Percentiles rank a stretch among this genome's conserved stretches.
These are phyloP conservation scores for Hyposoter didymator DNA, from an alignment of 2,888 invertebrate genomes.

Conservation along the genomic window DNA sequence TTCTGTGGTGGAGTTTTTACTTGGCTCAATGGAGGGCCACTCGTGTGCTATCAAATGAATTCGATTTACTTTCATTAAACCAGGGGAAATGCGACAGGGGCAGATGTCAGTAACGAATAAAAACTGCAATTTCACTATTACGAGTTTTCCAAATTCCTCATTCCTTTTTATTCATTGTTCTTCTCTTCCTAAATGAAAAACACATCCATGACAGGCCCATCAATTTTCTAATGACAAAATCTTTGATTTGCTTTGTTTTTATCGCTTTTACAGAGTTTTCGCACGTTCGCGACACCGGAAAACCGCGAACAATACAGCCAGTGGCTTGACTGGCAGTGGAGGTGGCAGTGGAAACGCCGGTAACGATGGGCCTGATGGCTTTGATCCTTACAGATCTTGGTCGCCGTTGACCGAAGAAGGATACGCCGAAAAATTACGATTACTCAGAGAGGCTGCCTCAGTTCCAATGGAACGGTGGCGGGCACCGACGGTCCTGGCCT, in stretches of 20 bases:
- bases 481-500: slow-evolving; percentile 96
- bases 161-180: not conserved
- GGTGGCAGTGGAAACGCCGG: slow-evolving; percentile 87
- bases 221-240: not conserved
- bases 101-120: slow-evolving; percentile 4
- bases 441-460: slow-evolving; percentile 92
- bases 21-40: slow-evolving; percentile 17
- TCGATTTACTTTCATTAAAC: slow-evolving; percentile 44
- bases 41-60: slow-evolving; percentile 51
- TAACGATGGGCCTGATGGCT: slow-evolving; percentile 85
- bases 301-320: slow-evolving; percentile 86
- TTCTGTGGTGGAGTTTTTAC: slow-evolving; percentile 33
- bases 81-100: not conserved
- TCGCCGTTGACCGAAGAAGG: slow-evolving; percentile 90
- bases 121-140: slow-evolving; percentile 19
- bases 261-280: slow-evolving; percentile 87
- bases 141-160: not conserved
- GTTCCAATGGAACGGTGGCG: slow-evolving; percentile 96
- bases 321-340: slow-evolving; percentile 72
- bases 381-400: slow-evolving; percentile 87
- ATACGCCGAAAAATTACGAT: slow-evolving; percentile 90
- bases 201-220: not conserved
- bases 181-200: slow-evolving; percentile 29
- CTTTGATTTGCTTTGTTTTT: not conserved
- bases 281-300: slow-evolving; percentile 94